A percentile compares a stretch with the other conserved stretches of the same genome.
phyloP scores from a whole-genome alignment of 2,797 vertebrate genomes.

The Martes flavigula region DNA sequence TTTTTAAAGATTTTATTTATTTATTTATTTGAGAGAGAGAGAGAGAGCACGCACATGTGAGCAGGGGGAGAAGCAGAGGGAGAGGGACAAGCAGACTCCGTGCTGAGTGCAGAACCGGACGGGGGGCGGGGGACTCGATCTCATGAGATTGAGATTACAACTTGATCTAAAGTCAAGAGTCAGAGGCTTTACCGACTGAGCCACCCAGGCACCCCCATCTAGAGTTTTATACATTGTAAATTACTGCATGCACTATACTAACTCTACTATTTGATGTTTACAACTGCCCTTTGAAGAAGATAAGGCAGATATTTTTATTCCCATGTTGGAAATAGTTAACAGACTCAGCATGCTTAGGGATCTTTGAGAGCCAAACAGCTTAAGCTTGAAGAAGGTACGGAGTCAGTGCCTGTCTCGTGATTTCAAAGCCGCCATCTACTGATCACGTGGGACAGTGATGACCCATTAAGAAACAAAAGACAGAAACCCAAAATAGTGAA shows the following conservation, averaged over 20 bases:
- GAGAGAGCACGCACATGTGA: background rate
- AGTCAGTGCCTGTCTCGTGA: background rate
- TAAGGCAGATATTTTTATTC: background rate
- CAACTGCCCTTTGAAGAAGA: background rate
- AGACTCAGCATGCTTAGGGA: background rate
- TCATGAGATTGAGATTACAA: background rate
- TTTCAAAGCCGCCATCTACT: background rate
- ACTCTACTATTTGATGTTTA: background rate
- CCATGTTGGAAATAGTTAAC: background rate
- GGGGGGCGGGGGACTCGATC: background rate
- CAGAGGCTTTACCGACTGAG: background rate
- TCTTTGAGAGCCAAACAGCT: background rate
- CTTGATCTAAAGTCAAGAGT: background rate
- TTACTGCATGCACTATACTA: rapidly evolving
- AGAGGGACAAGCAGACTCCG: background rate
- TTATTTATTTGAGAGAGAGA: background rate
- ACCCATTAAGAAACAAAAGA: background rate
- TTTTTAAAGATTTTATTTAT: background rate
- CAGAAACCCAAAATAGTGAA: background rate
- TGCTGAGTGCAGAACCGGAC: background rate
- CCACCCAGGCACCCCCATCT: background rate
- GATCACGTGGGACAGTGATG: background rate
- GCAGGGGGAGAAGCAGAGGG: background rate
- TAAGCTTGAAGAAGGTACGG: background rate
- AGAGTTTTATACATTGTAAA: background rate